A percentile compares a stretch with the other conserved stretches of the same genome.
phyloP scores from a whole-genome alignment of 2,113 vertebrate species.

The Lamprotornis superbus region DNA sequence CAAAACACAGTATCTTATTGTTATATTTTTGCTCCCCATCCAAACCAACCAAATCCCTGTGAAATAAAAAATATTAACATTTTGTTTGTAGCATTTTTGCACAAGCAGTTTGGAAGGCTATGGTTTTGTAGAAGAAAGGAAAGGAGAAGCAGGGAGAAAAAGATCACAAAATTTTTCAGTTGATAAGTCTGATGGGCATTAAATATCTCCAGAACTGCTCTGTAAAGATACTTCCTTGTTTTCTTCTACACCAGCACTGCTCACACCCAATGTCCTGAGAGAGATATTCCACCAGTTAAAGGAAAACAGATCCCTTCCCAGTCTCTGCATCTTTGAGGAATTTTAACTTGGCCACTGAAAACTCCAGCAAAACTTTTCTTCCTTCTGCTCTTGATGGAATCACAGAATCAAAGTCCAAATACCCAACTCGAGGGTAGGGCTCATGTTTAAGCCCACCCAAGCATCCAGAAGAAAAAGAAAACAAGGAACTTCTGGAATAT shows the following conservation, averaged over 20 bases:
- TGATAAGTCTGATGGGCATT: background rate
- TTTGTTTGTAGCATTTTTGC: background rate
- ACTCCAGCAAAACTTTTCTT: background rate
- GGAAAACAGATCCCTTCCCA: background rate
- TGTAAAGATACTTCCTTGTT: background rate
- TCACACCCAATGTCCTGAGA: background rate
- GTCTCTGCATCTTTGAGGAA: background rate
- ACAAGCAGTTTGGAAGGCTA: accelerated
- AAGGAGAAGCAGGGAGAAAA: background rate
- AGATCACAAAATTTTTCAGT: accelerated
- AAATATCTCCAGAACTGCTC: background rate
- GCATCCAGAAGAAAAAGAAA: background rate
- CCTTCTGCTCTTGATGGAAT: background rate
- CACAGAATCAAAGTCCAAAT: background rate
- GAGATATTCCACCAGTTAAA: background rate
- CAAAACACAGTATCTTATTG: background rate
- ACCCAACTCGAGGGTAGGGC: background rate
- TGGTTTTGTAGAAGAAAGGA: background rate
- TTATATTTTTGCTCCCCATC: background rate
- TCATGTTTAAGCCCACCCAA: background rate
- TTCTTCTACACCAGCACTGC: background rate
- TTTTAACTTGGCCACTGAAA: background rate
- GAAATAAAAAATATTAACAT: accelerated
- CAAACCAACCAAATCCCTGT: background rate
- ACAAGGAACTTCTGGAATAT: background rate